Evolutionary conservation across 2,888 invertebrate species (phyloP).

Genomic region (Seira musarum): DNA sequence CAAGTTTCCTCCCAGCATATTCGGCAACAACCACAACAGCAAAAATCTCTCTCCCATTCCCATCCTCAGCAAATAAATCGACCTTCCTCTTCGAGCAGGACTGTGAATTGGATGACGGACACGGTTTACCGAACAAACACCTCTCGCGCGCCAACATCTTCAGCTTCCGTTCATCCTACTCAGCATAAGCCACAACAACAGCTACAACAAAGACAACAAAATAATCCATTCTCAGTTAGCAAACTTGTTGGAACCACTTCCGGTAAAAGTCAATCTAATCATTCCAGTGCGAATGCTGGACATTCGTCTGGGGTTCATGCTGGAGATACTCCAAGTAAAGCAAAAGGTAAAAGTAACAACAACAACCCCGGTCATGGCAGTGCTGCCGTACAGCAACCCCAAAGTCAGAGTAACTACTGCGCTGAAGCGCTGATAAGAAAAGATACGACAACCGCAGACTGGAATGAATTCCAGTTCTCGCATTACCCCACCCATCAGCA

Average conservation of each 20-base stretch:
- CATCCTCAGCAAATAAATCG: not conserved
- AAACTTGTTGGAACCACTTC: conserved; percentile 56
- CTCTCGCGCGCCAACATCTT: not conserved
- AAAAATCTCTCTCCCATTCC: not conserved
- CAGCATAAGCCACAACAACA: conserved; percentile 11
- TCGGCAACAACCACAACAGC: conserved; percentile 35
- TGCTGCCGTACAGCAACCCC: not conserved
- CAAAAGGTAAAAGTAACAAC: too few relatives aligned
- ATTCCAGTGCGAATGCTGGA: conserved; percentile 7
- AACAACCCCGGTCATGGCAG: not conserved
- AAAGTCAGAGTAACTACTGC: conserved; percentile 59
- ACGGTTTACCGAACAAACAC: conserved; percentile 44
- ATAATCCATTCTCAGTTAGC: conserved; percentile 66
- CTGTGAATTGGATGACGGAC: conserved; percentile 69
- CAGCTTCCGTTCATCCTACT: not conserved
- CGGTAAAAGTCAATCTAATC: not conserved
- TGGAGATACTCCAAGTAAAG: too few relatives aligned
- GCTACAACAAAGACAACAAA: conserved; percentile 29
- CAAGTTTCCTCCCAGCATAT: conserved; percentile 9
- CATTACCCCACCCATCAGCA: not conserved
- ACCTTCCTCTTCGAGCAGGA: conserved; percentile 26
- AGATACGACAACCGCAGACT: conserved; percentile 34
- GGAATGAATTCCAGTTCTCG: conserved; percentile 23
- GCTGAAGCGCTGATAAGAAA: conserved; percentile 66
- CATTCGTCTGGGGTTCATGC: too few relatives aligned